Conservation (phyloP, 1,140 invertebrate genomes). For the Pseudoatta argentina region DNA sequence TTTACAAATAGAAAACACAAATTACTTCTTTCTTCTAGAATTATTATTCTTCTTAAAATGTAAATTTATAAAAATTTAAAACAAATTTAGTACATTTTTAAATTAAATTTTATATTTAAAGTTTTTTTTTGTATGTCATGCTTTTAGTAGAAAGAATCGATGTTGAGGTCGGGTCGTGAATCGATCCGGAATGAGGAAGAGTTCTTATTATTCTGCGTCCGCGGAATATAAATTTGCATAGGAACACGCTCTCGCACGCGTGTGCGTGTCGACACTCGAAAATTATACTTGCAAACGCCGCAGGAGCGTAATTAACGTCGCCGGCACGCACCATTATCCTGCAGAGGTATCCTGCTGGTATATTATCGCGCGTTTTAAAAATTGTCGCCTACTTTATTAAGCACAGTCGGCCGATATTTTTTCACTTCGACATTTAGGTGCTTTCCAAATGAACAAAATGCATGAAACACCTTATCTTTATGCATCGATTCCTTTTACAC, state of each 20-base stretch:
- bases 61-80: neutral
- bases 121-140: conserved; percentile 7
- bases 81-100: neutral
- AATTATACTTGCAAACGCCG: conserved; percentile 64
- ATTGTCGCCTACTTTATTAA: conserved; percentile 45
- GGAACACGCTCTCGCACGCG: conserved; percentile 41
- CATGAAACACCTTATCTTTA: neutral
- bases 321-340: conserved; percentile 57
- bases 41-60: neutral
- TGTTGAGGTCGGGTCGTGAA: conserved; percentile 42
- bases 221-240: conserved; percentile 60
- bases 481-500: neutral
- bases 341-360: conserved; percentile 40
- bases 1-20: neutral
- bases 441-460: neutral
- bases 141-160: conserved; percentile 34
- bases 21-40: neutral
- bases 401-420: conserved; percentile 18
- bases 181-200: conserved; percentile 43
- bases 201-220: conserved; percentile 58
- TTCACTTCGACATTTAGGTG: neutral
- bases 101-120: conserved; percentile 20
- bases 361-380: conserved; percentile 64
- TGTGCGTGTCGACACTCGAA: conserved; percentile 60
- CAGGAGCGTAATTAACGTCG: conserved; percentile 61